Base-by-base conservation (phyloP, 53 echinoderm and acorn worm species). In the Glandiceps talaboti region DNA sequence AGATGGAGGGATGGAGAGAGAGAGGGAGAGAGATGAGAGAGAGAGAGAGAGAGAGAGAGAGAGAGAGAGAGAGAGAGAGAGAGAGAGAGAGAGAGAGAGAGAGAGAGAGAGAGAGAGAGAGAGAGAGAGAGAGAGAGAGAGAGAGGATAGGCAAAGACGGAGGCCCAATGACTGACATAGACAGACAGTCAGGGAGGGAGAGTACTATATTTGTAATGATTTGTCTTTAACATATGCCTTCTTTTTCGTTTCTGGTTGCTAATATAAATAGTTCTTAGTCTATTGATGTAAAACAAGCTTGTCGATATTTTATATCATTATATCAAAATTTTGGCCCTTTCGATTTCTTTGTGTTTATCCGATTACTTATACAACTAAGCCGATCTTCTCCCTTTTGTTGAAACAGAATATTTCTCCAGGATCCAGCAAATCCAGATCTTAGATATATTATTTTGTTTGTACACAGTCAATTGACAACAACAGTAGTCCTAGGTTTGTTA, bases 351-450 rank as follows among this genome's bases (percentile, higher is more conserved):
- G n/a, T n/a, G n/a, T n/a, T n/a, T n/a, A n/a, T n/a, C n/a, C n/a
- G n/a, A n/a, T n/a, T n/a, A n/a, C n/a, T n/a, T n/a, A n/a, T n/a
- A n/a, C n/a, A n/a, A n/a, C n/a, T n/a, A n/a, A n/a, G n/a, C n/a
- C n/a, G n/a, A n/a, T n/a, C n/a, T n/a, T n/a, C n/a, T n/a, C n/a
- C n/a, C n/a, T n/a, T n/a, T n/a, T n/a, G n/a, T n/a, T n/a, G n/a
- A n/a, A n/a, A 27, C 82, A 97, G 97, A 73, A 88, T 97, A 87
- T 97, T 97, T 88, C 93, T 97, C n/a, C 97, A 97, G 75, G 93
- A 97, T 89, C 84, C 92, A 77, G 92, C 97, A 27, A 97, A 97
- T 81, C 97, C 97, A 26, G 97, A 97, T 79, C 91, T 97, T 74
- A 82, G 92, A 29, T 93, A 91, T 87, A 85, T 97, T 76, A 93